A percentile compares a stretch with the other conserved stretches of the same genome.
Conservation (phyloP, 1,140 invertebrate genomes). For the Ganaspis sp. region DNA sequence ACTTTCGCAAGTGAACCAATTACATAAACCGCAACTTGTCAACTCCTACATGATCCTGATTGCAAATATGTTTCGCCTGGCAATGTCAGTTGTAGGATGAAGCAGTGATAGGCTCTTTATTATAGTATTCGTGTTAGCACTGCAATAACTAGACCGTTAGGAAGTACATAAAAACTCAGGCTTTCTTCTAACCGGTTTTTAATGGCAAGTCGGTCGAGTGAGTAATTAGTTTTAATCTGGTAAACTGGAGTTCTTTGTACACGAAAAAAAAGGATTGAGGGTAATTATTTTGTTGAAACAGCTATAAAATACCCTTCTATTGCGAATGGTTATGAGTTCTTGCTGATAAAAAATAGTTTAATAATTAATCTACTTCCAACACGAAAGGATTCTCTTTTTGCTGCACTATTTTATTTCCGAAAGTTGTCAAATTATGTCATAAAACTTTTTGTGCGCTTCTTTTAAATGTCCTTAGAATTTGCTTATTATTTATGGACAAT, state of each 20-base stretch:
- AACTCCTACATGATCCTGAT: neutral
- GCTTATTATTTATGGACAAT: neutral
- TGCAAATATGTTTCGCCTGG: neutral
- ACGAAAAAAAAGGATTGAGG: neutral
- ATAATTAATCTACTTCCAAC: neutral
- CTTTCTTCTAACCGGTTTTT: conserved; percentile 22
- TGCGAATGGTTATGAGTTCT: neutral
- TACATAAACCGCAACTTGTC: too few relatives aligned
- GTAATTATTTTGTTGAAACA: conserved; percentile 21
- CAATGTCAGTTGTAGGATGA: conserved; percentile 25
- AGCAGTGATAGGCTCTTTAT: conserved; percentile 6
- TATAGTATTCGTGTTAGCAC: conserved; percentile 20
- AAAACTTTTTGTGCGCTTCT: neutral
- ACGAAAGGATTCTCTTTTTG: neutral
- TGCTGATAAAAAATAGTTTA: neutral
- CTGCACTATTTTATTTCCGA: neutral
- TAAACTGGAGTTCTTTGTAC: conserved; percentile 19
- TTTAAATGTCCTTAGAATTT: too few relatives aligned
- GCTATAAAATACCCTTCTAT: conserved; percentile 9
- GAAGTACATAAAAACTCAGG: conserved; percentile 14
- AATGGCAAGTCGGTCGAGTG: conserved; percentile 17
- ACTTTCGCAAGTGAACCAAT: too few relatives aligned
- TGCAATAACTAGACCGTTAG: conserved; percentile 17
- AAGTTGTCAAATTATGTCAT: neutral
- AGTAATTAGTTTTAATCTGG: conserved; percentile 28